These are phyloP conservation scores for Pempheris klunzingeri DNA, from an alignment of 2,797 vertebrate species.

Conservation along the genomic window DNA sequence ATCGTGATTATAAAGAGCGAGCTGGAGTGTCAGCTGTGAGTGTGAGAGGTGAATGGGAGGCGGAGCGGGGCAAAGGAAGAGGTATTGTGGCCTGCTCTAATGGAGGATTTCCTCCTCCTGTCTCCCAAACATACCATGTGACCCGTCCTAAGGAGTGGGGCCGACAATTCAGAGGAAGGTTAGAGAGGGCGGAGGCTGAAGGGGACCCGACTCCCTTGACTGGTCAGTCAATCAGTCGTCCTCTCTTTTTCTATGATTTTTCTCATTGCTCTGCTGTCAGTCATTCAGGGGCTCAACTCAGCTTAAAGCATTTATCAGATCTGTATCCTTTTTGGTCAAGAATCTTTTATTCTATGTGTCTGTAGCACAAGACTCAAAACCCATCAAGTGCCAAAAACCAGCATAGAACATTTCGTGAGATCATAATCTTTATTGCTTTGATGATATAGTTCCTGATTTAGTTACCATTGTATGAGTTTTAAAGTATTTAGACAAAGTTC, in stretches of 20 bases:
- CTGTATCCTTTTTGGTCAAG: background rate
- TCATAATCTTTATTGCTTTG: background rate
- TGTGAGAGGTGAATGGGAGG: constrained; percentile 75
- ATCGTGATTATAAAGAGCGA: constrained; percentile 54
- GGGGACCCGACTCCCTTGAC: constrained; percentile 42
- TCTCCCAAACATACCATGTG: constrained; percentile 67
- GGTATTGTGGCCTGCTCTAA: constrained; percentile 74
- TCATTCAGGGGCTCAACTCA: background rate
- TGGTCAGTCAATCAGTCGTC: constrained; percentile 57
- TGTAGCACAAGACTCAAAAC: background rate
- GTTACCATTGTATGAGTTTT: background rate
- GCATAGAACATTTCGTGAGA: background rate
- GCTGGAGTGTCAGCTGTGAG: constrained; percentile 43
- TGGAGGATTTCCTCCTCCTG: constrained; percentile 82
- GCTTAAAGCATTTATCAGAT: background rate
- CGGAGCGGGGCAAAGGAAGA: constrained; percentile 69
- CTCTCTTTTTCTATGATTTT: constrained; percentile 32
- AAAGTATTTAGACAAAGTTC: background rate
- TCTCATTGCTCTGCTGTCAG: constrained; percentile 15
- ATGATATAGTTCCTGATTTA: background rate
- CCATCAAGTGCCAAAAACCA: background rate
- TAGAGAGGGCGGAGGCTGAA: constrained; percentile 31
- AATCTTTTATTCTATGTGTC: background rate
- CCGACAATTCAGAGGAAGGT: constrained; percentile 47
- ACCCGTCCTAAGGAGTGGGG: constrained; percentile 50